Percentiles rank a stretch among this genome's conserved stretches.
Evolutionary conservation across 2,888 invertebrate species (phyloP).

Genomic region (Oxyscelio sp.): DNA sequence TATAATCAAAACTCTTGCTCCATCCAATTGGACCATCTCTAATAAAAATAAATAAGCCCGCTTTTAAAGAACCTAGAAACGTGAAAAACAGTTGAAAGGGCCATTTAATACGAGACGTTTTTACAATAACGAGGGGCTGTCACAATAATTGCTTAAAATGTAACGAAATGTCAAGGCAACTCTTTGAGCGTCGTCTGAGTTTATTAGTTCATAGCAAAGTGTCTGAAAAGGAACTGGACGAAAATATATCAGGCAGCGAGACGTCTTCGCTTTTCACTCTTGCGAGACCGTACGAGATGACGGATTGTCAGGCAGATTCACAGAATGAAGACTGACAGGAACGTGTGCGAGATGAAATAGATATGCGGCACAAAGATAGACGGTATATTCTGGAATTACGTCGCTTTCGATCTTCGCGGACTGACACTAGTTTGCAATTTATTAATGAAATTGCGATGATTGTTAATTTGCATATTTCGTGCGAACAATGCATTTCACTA

Average conservation of each 20-base stretch:
- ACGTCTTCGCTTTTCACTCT: conserved; percentile 80
- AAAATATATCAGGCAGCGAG: conserved; percentile 80
- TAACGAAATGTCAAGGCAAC: conserved; percentile 70
- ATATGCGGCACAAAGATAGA: conserved; percentile 84
- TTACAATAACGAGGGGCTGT: conserved; percentile 57
- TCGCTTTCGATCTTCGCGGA: conserved; percentile 48
- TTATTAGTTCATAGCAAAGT: conserved; percentile 72
- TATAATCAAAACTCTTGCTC: background rate
- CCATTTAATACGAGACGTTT: conserved; percentile 34
- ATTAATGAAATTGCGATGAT: conserved; percentile 37
- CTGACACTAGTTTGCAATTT: conserved; percentile 48
- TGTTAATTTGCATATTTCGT: background rate
- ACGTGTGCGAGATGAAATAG: conserved; percentile 83
- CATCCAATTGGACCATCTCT: no score
- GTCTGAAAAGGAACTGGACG: conserved; percentile 75
- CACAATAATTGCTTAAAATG: conserved; percentile 74
- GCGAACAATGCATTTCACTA: background rate
- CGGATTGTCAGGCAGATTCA: conserved; percentile 85
- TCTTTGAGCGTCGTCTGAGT: conserved; percentile 67
- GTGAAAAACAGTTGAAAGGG: conserved; percentile 14
- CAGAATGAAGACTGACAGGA: conserved; percentile 85
- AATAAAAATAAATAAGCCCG: background rate
- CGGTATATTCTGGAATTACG: conserved; percentile 78
- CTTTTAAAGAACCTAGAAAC: conserved; percentile 7
- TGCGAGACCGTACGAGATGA: conserved; percentile 82